Percentiles rank a stretch among this genome's conserved stretches.
Conservation (phyloP, 2,113 vertebrate species). For the Mohoua ochrocephala region DNA sequence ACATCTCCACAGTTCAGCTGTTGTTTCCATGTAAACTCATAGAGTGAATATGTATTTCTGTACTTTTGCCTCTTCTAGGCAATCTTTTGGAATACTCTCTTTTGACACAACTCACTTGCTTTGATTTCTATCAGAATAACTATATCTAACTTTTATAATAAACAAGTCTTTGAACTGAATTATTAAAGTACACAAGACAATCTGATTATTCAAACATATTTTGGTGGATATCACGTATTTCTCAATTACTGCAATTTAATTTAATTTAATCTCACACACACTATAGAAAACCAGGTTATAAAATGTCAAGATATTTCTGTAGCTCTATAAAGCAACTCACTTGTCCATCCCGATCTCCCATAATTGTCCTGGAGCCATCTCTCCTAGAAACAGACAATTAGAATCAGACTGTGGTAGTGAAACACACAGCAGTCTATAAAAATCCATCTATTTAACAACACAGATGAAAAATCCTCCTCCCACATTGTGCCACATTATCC, state of each 20-base stretch:
- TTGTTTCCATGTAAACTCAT: background rate
- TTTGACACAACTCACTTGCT: background rate
- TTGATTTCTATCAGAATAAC: background rate
- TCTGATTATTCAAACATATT: background rate
- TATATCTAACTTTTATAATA: background rate
- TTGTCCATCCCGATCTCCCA: constrained; percentile 81
- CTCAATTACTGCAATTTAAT: background rate
- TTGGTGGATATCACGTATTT: background rate
- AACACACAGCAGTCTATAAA: background rate
- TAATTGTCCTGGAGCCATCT: constrained; percentile 81
- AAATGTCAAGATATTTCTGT: background rate
- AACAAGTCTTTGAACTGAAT: background rate
- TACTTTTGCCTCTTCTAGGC: background rate
- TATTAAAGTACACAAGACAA: background rate
- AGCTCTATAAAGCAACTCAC: constrained; percentile 48
- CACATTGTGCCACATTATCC: background rate
- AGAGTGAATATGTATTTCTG: background rate
- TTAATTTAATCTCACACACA: background rate
- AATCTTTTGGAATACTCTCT: background rate
- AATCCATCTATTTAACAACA: background rate
- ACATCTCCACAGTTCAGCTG: background rate
- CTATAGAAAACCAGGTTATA: background rate
- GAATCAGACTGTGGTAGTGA: background rate
- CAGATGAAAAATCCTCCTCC: background rate
- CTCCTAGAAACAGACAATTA: constrained; percentile 68